Evolutionary conservation across 2,113 vertebrate species (phyloP), one percentile per base, ranked within the genome.

Genomic region (Phycodurus eques): DNA sequence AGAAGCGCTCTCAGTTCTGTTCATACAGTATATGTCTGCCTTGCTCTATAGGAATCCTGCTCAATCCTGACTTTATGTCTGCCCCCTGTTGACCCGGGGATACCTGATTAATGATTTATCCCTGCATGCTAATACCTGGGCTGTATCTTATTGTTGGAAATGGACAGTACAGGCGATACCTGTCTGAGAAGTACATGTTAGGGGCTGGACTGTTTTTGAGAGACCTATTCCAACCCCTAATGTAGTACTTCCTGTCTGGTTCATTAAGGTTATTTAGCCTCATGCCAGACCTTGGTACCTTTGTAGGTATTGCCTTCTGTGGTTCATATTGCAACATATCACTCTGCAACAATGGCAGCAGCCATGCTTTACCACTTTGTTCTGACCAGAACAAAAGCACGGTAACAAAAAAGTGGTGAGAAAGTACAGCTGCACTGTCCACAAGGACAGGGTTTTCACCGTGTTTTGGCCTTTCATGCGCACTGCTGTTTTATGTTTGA

Each of bases 11-110:
- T 86, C 74, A 73, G 81, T 80, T 87, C 74, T 84, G 77, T 76
- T 81, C 86, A 87, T 90, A 33, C 57, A 20, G 60, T 62, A 85
- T 89, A 86, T 89, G 88, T 89, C 88, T 91, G 88, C 88, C 85
- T 87, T 85, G 84, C 84, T 89, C 83, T 90, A 62, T 87, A 83
- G 76, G 85, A 82, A 77, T 80, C 74, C 88, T 72, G 80, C 81
- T 85, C 80, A 85, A 81, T 85, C 87, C 90, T 85, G 87, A 82
- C 88, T 91, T 87, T 86, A 56, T 81, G 87, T 89, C 82, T 83
- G 87, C 87, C 82, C 85, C 83, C 84, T 72, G 80, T 80, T 89
- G 85, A 87, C 79, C 87, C 60, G 79, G 82, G 74, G 88, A 76
- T 86, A 88, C 73, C 88, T 89, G 81, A 85, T 88, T 85, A 83